Conservation (phyloP, 1,140 invertebrate genomes). For the Kradibia gibbosae region DNA sequence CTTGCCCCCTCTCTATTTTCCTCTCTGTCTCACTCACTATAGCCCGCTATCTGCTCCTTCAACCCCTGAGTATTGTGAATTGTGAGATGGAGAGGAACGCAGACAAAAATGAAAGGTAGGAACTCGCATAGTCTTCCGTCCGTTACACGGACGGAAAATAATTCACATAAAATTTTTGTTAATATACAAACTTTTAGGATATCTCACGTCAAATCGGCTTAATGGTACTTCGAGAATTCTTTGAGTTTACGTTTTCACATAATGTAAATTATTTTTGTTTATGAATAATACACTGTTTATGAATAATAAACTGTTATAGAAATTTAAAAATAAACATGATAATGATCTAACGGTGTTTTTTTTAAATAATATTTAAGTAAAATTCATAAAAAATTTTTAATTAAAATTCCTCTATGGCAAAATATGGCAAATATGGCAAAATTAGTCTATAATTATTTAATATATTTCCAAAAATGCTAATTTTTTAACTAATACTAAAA, state of each 20-base stretch:
- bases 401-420: neutral
- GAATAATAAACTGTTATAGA: neutral
- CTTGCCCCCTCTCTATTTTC: neutral
- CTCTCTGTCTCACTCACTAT: neutral
- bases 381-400: neutral
- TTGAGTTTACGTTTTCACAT: too few species aligned
- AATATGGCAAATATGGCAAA: too few species aligned
- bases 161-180: neutral
- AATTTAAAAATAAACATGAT: neutral
- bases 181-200: neutral
- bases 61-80: slow-evolving; percentile 41
- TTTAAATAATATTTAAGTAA: neutral
- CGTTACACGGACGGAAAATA: neutral
- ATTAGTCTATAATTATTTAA: too few species aligned
- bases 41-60: slow-evolving; percentile 34
- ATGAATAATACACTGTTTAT: too few species aligned
- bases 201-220: neutral
- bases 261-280: too few species aligned
- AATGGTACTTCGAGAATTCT: neutral
- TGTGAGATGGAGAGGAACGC: slow-evolving; percentile 6
- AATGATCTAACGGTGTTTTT: neutral
- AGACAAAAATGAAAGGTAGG: neutral
- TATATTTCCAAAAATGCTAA: too few species aligned
- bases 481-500: too few species aligned
- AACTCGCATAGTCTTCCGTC: slow-evolving; percentile 23